Percentiles rank a stretch among this genome's conserved stretches.
phyloP scores from a whole-genome alignment of 2,888 invertebrate genomes.

The Ctena decussata region DNA sequence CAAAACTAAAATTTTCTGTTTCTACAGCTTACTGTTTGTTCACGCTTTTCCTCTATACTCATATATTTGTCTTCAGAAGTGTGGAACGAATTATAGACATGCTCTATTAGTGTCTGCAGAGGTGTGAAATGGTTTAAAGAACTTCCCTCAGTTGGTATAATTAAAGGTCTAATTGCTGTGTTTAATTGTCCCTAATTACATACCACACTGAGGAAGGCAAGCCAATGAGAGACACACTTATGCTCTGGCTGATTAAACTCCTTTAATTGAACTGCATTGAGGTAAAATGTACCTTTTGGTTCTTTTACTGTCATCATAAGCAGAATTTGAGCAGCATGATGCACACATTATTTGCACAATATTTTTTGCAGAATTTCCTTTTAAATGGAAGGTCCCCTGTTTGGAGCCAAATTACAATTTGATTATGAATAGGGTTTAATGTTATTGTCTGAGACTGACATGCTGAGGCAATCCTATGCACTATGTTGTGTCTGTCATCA shows the following conservation, averaged over 20 bases:
- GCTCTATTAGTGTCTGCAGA: neutral
- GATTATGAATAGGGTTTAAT: too few species aligned
- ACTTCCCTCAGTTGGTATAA: neutral
- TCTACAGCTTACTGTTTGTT: neutral
- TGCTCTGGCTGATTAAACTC: neutral
- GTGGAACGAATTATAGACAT: neutral
- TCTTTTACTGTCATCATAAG: too few species aligned
- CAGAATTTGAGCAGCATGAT: too few species aligned
- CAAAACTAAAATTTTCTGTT: neutral
- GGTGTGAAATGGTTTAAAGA: slow-evolving; percentile 3
- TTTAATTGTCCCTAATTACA: neutral
- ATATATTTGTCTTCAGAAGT: neutral
- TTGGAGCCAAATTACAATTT: too few species aligned
- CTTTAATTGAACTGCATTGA: neutral
- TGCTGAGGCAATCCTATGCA: too few species aligned
- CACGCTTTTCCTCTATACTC: neutral
- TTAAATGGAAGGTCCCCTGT: too few species aligned
- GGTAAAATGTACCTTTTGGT: too few species aligned
- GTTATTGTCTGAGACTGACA: too few species aligned
- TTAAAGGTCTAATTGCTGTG: neutral
- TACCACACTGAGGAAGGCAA: neutral
- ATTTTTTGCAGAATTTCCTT: too few species aligned
- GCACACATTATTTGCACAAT: too few species aligned
- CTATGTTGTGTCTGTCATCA: too few species aligned
- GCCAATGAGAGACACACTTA: neutral